A percentile compares a stretch with the other conserved stretches of the same genome.
Evolutionary conservation across 2,113 vertebrate species (phyloP).

Genomic region (Oryzias curvinotus): DNA sequence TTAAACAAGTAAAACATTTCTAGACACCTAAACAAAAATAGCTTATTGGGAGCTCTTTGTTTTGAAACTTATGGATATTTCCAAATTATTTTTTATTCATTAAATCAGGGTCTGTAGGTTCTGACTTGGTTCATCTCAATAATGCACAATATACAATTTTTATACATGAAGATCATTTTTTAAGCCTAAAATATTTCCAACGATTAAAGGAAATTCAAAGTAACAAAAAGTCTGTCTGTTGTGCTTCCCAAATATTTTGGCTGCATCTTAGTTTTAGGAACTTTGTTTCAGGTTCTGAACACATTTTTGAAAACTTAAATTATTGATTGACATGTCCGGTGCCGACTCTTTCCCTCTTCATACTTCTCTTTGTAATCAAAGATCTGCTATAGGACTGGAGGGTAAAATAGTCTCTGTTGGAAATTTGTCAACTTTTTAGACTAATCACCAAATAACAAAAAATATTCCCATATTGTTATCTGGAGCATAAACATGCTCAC

Average conservation of each 20-base stretch:
- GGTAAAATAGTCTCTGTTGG: slow-evolving; percentile 36
- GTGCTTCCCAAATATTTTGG: slow-evolving; percentile 15
- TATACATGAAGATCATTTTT: neutral
- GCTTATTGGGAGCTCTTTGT: too few species aligned
- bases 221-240: too few species aligned
- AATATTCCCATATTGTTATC: slow-evolving; percentile 12
- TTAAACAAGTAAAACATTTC: too few species aligned
- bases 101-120: too few species aligned
- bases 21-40: too few species aligned
- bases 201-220: neutral
- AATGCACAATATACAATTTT: too few species aligned
- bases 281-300: slow-evolving; percentile 64
- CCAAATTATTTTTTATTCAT: too few species aligned
- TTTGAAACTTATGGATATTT: too few species aligned
- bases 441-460: slow-evolving; percentile 43
- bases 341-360: slow-evolving; percentile 9
- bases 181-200: slow-evolving; percentile 9
- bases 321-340: too few species aligned
- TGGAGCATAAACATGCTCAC: slow-evolving; percentile 21
- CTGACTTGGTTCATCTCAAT: too few species aligned
- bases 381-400: slow-evolving; percentile 46
- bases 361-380: slow-evolving; percentile 27
- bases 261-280: slow-evolving; percentile 73
- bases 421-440: slow-evolving; percentile 39
- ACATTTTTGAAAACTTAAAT: slow-evolving; percentile 71